Base-by-base conservation (phyloP, 2,797 vertebrate genomes). In the Aselliscus stoliczkanus region DNA sequence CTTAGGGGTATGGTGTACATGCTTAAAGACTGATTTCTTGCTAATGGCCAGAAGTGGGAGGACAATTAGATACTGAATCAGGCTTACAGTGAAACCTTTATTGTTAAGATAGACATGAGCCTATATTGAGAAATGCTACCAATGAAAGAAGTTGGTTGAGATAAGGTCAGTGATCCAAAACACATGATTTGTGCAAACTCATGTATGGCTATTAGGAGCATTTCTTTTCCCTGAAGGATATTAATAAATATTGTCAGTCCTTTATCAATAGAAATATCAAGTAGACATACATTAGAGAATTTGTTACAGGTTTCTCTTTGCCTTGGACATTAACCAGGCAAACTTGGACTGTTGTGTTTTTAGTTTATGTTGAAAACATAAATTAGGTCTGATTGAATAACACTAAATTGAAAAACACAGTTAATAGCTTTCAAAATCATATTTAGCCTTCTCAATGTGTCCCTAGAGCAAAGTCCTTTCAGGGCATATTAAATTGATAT, bases 401-500 rank as follows among this genome's bases (percentile, higher is more conserved):
- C 70, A 94, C 76, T 94, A 96, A 96, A 96, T 95, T 96, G 80
- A 50, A 95, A 97, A 97, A 37, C 60, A 88, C 60, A 89, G 83
- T 96, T 96, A 95, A 94, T 72, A 94, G 76, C 94, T 87, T 96
- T 96, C 87, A 94, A 94, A 96, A 97, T 96, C 83, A 94, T 95
- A 93, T 95, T 97, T 96, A 95, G 67, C 72, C 50, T 83, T 77
- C 79, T 87, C 95, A 95, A 89, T 93, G 72, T 92, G 67, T 90
- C 93, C 85, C 89, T 90, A 92, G 84, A 95, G 90, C 60, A 93
- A 96, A 96, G 94, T 96, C 88, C 70, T 89, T 97, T 96, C 44
- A 92, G 87, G 94, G 72, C 54, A 96, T 91, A 95, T 96, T 97
- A 97, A 96, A 96, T 95, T 95, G 96, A 89, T 94, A 96, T 72